These are phyloP conservation scores for Cinclus cinclus DNA, from an alignment of 2,113 vertebrate genomes.

Conservation along the genomic window DNA sequence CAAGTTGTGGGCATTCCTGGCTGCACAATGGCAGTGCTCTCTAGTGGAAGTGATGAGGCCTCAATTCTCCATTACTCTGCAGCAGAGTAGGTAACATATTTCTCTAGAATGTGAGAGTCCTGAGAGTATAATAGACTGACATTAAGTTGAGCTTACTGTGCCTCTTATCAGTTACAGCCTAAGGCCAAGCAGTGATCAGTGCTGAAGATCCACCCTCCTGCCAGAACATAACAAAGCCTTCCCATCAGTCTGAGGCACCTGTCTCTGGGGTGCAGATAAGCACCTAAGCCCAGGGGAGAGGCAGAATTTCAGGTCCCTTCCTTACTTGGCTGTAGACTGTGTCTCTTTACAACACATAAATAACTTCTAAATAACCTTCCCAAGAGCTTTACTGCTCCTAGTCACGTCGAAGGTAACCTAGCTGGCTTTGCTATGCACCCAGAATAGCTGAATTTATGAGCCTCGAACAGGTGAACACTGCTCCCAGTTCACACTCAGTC, in stretches of 20 bases:
- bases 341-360: background rate
- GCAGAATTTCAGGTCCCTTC: background rate
- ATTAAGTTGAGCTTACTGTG: background rate
- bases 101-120: background rate
- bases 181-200: background rate
- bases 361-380: background rate
- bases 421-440: background rate
- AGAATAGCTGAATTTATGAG: background rate
- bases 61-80: background rate
- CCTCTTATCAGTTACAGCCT: background rate
- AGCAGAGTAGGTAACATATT: background rate
- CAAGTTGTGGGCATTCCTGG: background rate
- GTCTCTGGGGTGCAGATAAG: background rate
- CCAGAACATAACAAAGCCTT: background rate
- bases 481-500: background rate
- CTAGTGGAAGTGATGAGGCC: background rate
- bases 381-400: background rate
- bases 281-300: background rate
- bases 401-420: background rate
- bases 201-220: background rate
- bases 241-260: background rate
- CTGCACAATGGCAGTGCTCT: background rate
- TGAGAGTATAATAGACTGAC: background rate
- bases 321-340: background rate
- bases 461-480: background rate